Evolutionary conservation across 2,113 vertebrate species (phyloP).

Genomic region (Pseudorhombus dupliciocellatus): DNA sequence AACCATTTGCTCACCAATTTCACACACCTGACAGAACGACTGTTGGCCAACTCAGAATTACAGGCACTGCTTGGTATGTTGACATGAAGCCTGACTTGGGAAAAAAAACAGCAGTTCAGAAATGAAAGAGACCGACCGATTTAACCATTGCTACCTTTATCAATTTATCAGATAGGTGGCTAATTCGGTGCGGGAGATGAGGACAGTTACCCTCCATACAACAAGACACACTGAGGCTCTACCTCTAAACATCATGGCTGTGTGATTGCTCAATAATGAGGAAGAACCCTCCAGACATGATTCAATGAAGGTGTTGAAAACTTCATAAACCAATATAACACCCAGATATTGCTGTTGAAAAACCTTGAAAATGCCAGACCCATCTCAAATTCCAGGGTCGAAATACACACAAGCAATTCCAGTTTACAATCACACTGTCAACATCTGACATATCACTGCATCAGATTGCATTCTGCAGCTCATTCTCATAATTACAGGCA

Average conservation of each 20-base stretch:
- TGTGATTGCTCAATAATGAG: conserved; percentile 39
- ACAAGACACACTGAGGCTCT: not conserved
- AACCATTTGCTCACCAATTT: not conserved
- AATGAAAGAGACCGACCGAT: conserved; percentile 1
- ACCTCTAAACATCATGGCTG: not conserved
- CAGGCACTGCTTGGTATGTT: not conserved
- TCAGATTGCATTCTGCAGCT: conserved; percentile 62
- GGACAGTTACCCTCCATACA: not conserved
- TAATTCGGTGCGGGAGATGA: not conserved
- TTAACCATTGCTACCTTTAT: not conserved
- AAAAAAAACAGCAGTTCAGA: conserved; percentile 27
- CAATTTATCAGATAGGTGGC: not conserved
- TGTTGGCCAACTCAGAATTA: not conserved
- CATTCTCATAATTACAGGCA: conserved; percentile 57
- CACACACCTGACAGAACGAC: conserved; percentile 14
- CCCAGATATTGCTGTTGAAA: conserved; percentile 57
- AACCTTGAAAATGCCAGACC: conserved; percentile 55
- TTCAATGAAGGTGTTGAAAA: conserved; percentile 57
- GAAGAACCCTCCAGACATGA: conserved; percentile 60
- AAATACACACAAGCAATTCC: conserved; percentile 61
- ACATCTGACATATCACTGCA: conserved; percentile 61
- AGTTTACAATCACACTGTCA: conserved; percentile 56
- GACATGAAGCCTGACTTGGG: not conserved
- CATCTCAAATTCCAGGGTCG: conserved; percentile 45
- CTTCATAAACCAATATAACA: conserved; percentile 57